These are phyloP conservation scores for Chascanopsetta lugubris DNA, from an alignment of 2,113 vertebrate genomes.

Conservation along the genomic window DNA sequence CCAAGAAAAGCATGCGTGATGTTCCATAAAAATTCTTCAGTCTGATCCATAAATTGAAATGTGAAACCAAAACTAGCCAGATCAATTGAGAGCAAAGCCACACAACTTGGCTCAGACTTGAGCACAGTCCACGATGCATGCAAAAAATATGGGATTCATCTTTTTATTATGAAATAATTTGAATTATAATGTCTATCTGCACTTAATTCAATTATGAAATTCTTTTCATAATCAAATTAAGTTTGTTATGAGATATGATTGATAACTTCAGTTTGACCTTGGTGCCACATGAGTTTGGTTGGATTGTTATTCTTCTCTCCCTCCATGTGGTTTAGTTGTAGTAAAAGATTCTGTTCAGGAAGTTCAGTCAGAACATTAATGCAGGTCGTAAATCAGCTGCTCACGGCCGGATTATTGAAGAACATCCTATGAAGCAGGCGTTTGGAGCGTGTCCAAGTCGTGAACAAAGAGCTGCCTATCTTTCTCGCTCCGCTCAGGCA, in stretches of 20 bases:
- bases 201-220: too few species aligned
- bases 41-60: too few species aligned
- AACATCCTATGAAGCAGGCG: slow-evolving; percentile 64
- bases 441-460: slow-evolving; percentile 64
- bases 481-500: slow-evolving; percentile 33
- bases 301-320: slow-evolving; percentile 23
- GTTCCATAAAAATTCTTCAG: too few species aligned
- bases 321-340: slow-evolving; percentile 20
- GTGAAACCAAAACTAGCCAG: too few species aligned
- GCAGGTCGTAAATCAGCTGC: slow-evolving; percentile 75
- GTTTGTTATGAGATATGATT: not conserved
- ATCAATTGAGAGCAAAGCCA: too few species aligned
- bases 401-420: slow-evolving; percentile 73
- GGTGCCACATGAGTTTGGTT: slow-evolving; percentile 28
- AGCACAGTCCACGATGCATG: too few species aligned
- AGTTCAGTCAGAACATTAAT: slow-evolving; percentile 71
- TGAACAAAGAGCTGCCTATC: slow-evolving; percentile 71
- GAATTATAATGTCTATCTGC: too few species aligned
- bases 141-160: too few species aligned
- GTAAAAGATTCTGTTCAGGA: slow-evolving; percentile 66
- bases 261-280: not conserved
- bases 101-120: too few species aligned
- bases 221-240: not conserved
- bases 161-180: too few species aligned
- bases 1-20: not conserved